These are phyloP conservation scores for Octonoba sinensis DNA, from an alignment of 2,888 invertebrate genomes.

Conservation along the genomic window DNA sequence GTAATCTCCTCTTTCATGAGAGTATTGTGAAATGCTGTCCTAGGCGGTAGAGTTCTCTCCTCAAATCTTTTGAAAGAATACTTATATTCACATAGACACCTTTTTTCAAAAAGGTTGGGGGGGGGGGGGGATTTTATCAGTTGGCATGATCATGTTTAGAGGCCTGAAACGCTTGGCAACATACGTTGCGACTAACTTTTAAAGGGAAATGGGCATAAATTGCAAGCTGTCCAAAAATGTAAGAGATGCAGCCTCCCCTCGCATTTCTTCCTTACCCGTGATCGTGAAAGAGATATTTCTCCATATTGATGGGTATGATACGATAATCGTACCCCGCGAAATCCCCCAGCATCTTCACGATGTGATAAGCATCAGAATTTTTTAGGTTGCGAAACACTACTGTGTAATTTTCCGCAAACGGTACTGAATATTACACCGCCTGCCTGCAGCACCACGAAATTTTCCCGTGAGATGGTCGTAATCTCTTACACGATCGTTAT, in stretches of 20 bases:
- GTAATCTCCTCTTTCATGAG: background rate
- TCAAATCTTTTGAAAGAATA: background rate
- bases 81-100: background rate
- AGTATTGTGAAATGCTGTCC: background rate
- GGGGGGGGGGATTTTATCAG: no score
- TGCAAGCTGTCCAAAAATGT: no score
- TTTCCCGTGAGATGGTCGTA: background rate
- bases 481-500: background rate
- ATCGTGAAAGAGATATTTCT: constrained; percentile 7
- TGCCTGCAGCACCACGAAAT: background rate
- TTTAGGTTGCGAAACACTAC: constrained; percentile 16
- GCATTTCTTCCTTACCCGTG: no score
- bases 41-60: background rate
- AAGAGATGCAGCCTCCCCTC: no score
- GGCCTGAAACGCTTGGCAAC: no score
- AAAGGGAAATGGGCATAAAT: no score
- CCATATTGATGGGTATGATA: constrained; percentile 1
- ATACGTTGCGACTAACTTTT: no score
- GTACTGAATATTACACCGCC: constrained; percentile 1
- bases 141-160: no score
- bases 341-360: constrained; percentile 11
- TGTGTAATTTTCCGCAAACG: background rate
- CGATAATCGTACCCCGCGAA: background rate
- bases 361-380: constrained; percentile 1
- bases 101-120: background rate